Evolutionary conservation across 2,113 vertebrate species (phyloP).

Genomic region (Ochotona curzoniae): DNA sequence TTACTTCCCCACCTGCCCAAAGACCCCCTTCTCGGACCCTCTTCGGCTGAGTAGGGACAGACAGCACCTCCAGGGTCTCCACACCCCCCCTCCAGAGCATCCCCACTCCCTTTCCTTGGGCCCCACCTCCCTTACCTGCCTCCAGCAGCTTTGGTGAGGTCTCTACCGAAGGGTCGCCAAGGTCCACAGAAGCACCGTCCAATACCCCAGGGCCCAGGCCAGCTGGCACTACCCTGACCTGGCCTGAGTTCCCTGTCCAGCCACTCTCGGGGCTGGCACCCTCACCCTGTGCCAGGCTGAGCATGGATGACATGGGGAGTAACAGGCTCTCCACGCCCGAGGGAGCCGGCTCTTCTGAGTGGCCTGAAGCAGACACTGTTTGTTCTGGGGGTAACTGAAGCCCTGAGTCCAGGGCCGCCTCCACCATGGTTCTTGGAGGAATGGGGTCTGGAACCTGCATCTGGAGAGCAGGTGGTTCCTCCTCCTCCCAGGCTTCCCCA

Average conservation of each 20-base stretch:
- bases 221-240: background rate
- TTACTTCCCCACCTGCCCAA: background rate
- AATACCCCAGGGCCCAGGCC: background rate
- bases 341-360: background rate
- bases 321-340: conserved; percentile 47
- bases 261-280: background rate
- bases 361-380: background rate
- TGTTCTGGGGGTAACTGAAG: background rate
- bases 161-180: conserved; percentile 32
- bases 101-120: conserved; percentile 28
- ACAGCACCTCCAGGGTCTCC: background rate
- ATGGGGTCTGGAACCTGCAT: conserved; percentile 9
- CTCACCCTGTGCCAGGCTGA: conserved; percentile 9
- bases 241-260: background rate
- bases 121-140: conserved; percentile 48
- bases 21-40: background rate
- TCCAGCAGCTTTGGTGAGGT: conserved; percentile 31
- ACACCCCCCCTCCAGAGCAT: background rate
- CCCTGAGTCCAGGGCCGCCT: background rate
- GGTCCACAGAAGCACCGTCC: background rate
- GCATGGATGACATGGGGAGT: conserved; percentile 5
- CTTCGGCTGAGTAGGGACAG: background rate
- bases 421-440: background rate
- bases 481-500: conserved; percentile 69
- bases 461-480: conserved; percentile 35